A percentile compares a stretch with the other conserved stretches of the same genome.
Conservation (phyloP, 2,888 invertebrate genomes). For the Brachylomia viminalis region DNA sequence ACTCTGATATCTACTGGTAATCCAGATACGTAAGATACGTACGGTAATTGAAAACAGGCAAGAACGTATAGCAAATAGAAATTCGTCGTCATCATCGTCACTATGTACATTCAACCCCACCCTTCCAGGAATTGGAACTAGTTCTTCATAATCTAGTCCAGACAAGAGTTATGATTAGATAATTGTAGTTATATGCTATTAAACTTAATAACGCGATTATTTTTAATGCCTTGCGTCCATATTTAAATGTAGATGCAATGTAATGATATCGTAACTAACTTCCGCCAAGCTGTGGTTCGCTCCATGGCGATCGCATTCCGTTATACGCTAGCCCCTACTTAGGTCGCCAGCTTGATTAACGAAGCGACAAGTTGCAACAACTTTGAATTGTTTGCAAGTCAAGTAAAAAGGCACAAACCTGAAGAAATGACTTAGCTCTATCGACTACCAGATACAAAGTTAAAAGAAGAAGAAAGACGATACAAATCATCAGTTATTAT, state of each 20-base stretch:
- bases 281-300: constrained; percentile 70
- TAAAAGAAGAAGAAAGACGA: neutral
- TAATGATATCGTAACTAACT: constrained; percentile 66
- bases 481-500: constrained; percentile 11
- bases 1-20: neutral
- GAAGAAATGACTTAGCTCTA: neutral
- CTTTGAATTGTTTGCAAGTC: constrained; percentile 41
- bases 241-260: constrained; percentile 61
- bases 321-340: constrained; percentile 71
- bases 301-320: constrained; percentile 76
- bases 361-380: constrained; percentile 66
- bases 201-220: constrained; percentile 47
- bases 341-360: constrained; percentile 70
- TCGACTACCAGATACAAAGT: neutral
- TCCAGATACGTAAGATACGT: too few relatives aligned
- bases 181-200: constrained; percentile 32
- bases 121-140: neutral
- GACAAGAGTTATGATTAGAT: constrained; percentile 12
- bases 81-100: neutral
- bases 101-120: neutral
- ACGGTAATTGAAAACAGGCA: neutral
- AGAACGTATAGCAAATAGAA: neutral
- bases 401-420: constrained; percentile 19
- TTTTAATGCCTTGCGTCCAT: constrained; percentile 54
- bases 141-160: constrained; percentile 5